Conservation (phyloP, 1,140 invertebrate genomes). For the Campoletis sonorensis region DNA sequence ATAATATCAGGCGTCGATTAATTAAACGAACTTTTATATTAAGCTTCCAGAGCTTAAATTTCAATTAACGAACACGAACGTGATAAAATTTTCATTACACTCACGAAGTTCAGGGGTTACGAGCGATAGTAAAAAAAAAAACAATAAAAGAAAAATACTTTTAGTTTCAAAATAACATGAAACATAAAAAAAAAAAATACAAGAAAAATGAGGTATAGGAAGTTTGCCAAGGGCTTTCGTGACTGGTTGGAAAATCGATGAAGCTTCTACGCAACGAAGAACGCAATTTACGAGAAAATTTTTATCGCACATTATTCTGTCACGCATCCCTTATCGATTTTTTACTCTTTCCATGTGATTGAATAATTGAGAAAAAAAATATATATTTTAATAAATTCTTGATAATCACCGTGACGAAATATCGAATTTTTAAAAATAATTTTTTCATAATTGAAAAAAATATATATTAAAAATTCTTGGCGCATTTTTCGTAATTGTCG, state of each 20-base stretch:
- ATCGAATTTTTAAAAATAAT: too few species aligned
- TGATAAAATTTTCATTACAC: too few species aligned
- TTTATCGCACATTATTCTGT: not conserved
- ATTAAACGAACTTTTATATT: too few species aligned
- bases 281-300: constrained; percentile 2
- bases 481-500: too few species aligned
- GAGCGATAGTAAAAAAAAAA: not conserved
- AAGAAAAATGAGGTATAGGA: not conserved
- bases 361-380: not conserved
- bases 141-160: too few species aligned
- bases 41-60: too few species aligned
- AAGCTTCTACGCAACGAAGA: not conserved
- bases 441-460: too few species aligned
- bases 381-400: not conserved
- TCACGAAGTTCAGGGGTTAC: not conserved
- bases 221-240: not conserved
- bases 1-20: too few species aligned
- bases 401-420: not conserved
- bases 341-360: not conserved
- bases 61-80: too few species aligned
- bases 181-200: not conserved
- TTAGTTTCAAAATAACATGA: not conserved
- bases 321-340: not conserved
- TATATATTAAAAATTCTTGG: too few species aligned
- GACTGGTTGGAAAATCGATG: not conserved